A percentile compares a stretch with the other conserved stretches of the same genome.
Evolutionary conservation across 1,140 invertebrate genomes (phyloP).

Genomic region (Chrysopa pallens): DNA sequence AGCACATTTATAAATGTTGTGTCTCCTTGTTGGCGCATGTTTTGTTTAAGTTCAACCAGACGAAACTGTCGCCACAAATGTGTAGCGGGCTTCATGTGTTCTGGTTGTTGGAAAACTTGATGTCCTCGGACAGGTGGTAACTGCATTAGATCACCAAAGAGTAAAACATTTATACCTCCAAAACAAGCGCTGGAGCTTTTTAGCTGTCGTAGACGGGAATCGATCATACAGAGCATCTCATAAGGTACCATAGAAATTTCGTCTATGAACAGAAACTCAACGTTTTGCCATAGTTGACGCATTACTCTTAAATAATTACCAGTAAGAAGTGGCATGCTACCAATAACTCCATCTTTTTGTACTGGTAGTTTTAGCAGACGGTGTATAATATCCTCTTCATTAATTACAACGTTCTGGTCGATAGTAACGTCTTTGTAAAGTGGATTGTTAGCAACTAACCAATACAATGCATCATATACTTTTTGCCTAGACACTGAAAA

Average conservation of each 20-base stretch:
- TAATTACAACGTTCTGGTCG: too few relatives aligned
- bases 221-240: constrained; percentile 21
- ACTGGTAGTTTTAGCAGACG: too few relatives aligned
- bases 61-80: constrained; percentile 18
- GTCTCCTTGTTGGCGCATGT: constrained; percentile 18
- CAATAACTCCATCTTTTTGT: constrained; percentile 14
- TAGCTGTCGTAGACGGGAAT: constrained; percentile 16
- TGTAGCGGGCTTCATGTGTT: constrained; percentile 13
- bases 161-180: constrained; percentile 15
- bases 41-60: constrained; percentile 18
- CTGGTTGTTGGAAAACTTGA: constrained; percentile 18
- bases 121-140: constrained; percentile 16
- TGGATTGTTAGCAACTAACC: too few relatives aligned
- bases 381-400: too few relatives aligned
- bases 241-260: constrained; percentile 23
- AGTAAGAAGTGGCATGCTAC: constrained; percentile 14
- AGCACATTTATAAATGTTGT: constrained; percentile 6
- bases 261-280: constrained; percentile 22
- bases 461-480: too few relatives aligned
- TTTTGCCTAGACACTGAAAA: too few relatives aligned
- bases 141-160: constrained; percentile 21
- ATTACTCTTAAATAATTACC: constrained; percentile 18
- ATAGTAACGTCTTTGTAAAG: too few relatives aligned
- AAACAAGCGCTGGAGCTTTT: constrained; percentile 11
- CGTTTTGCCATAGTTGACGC: constrained; percentile 17